Evolutionary conservation across 2,797 vertebrate genomes (phyloP).

Genomic region (Pipistrellus nathusii): DNA sequence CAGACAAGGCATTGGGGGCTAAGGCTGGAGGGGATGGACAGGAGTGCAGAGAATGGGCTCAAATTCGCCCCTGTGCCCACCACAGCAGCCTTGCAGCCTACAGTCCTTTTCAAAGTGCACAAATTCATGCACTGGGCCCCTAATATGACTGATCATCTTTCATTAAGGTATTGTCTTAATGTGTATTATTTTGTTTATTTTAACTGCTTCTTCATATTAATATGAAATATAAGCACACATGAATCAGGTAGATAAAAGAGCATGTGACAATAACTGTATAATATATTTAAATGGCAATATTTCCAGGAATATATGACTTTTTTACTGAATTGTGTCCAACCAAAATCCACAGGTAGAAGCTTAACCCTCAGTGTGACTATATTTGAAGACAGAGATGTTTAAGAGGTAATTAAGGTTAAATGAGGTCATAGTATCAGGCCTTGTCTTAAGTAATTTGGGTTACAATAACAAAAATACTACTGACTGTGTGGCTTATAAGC

Average conservation of each 20-base stretch:
- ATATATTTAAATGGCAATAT: neutral
- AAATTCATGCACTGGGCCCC: too few species aligned
- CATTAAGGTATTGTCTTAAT: neutral
- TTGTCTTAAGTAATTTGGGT: neutral
- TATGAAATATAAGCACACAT: neutral
- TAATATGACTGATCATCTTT: neutral
- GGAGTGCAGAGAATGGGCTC: too few species aligned
- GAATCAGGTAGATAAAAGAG: neutral
- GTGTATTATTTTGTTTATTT: neutral
- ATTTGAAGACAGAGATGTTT: neutral
- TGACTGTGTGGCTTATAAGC: neutral
- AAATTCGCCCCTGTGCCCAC: too few species aligned
- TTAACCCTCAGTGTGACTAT: neutral
- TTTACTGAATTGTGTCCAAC: neutral
- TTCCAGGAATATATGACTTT: neutral
- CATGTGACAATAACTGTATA: neutral
- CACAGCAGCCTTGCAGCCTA: too few species aligned
- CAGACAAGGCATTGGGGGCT: too few species aligned
- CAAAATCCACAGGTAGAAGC: neutral
- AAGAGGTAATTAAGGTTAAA: neutral
- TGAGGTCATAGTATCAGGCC: neutral
- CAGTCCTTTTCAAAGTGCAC: too few species aligned
- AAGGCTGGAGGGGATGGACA: too few species aligned
- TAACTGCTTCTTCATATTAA: neutral
- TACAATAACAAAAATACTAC: neutral